Evolutionary conservation across 2,888 invertebrate species (phyloP), one percentile per base, ranked within the genome.

Genomic region (Euproctis similis): DNA sequence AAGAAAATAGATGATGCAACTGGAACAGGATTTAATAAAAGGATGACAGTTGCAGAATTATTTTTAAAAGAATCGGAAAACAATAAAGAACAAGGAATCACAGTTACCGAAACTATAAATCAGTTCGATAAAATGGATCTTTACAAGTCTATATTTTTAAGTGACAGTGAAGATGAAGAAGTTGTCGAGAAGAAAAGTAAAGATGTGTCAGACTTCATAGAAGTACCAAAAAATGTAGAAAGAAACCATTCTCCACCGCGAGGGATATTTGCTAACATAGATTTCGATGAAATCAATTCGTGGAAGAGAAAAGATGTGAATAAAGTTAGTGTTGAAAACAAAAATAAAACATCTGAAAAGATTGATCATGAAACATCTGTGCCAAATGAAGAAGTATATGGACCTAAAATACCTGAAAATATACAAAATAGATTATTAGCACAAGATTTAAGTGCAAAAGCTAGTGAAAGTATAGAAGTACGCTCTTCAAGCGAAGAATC

Each of bases 111-210:
- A 26, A 76, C 85, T 0, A 85, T 85, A 31, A 67, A 82, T 9
- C 74, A 78, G 45, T 85, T 85, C 31, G 81, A 85, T 33, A 84
- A 73, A 71, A 81, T 85, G 65, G 96, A 96, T 70, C 78, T 97
- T 2, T 97, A 95, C 59, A 94, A 94, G 69, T 92, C 95, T 0
- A 94, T 97, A 53, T 97, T 97, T 61, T 86, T 93, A 12, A 91
- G 91, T 52, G 93, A 93, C 34, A 92, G 91, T 55, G 93, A 91
- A 49, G 86, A 87, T 48, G 87, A 87, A 8, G 90, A 90, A 27
- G 48, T 39, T 17, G 43, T 28, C n/a, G 42, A 37, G 6, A 33
- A 7, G 24, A 23, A 32, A 14, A 26, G 18, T 4, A 42, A 19
- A n/a, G 42, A 36, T 2, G 17, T 20, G 1, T 54, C 42, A 8